Conservation (phyloP, 2,797 vertebrate genomes). For the Macrochelys suwanniensis region DNA sequence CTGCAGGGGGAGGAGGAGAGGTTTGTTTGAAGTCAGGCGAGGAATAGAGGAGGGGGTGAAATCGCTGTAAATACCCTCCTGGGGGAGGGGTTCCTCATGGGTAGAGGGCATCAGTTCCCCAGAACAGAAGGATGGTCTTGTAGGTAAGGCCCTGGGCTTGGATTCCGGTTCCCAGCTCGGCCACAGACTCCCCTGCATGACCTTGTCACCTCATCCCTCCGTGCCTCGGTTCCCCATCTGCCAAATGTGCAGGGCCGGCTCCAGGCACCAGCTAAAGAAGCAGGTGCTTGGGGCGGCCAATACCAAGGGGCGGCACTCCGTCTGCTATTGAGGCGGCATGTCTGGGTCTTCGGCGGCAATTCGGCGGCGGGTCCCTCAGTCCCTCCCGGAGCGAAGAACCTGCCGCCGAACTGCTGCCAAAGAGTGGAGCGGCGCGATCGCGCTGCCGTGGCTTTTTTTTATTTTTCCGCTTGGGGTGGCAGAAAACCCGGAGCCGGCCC, state of each 20-base stretch:
- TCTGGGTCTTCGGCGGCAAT: too few relatives aligned
- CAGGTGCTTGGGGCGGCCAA: too few relatives aligned
- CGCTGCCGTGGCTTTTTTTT: too few relatives aligned
- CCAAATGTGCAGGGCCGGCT: neutral
- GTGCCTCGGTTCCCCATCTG: neutral
- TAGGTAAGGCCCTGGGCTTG: neutral
- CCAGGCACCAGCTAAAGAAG: too few relatives aligned
- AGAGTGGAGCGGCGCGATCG: too few relatives aligned
- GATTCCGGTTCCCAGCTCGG: neutral
- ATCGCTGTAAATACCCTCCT: neutral
- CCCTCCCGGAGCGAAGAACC: too few relatives aligned
- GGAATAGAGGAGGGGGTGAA: neutral
- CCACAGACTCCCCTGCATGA: neutral
- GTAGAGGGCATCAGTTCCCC: neutral
- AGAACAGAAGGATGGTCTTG: neutral
- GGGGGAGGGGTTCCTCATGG: neutral
- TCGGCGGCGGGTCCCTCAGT: too few relatives aligned
- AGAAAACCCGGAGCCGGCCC: too few relatives aligned
- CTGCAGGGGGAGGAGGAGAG: neutral
- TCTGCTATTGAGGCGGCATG: too few relatives aligned
- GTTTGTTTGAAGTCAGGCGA: neutral
- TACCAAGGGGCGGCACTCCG: too few relatives aligned
- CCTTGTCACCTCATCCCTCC: neutral
- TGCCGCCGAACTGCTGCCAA: too few relatives aligned
- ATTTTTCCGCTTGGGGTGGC: too few relatives aligned